These are phyloP conservation scores for Arizona elegans DNA, from an alignment of 2,113 vertebrate genomes.

Conservation along the genomic window DNA sequence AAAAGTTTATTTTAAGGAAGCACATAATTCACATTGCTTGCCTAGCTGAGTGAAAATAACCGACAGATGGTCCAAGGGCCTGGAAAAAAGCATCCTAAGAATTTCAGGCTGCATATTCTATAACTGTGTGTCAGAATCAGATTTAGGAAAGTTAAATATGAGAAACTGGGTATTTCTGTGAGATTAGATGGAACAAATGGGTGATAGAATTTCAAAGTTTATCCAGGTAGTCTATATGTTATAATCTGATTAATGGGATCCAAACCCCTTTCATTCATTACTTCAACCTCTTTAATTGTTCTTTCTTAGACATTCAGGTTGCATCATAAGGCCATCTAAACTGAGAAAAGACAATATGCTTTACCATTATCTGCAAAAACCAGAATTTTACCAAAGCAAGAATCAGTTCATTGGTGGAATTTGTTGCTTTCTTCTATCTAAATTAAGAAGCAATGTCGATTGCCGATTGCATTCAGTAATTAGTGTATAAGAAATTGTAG, in stretches of 20 bases:
- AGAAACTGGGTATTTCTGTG: neutral
- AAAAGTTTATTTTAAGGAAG: neutral
- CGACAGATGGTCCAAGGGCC: neutral
- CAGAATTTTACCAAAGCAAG: neutral
- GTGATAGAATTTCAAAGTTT: neutral
- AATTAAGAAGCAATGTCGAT: neutral
- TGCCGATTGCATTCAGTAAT: neutral
- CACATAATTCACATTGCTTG: neutral
- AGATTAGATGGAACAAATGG: neutral
- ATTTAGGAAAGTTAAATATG: neutral
- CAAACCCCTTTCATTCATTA: neutral
- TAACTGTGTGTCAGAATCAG: neutral
- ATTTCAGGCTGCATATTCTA: neutral
- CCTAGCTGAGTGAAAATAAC: constrained; percentile 23
- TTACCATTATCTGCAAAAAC: neutral
- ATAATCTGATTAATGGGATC: neutral
- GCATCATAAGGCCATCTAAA: neutral
- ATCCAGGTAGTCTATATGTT: neutral
- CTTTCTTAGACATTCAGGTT: neutral
- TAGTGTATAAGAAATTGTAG: neutral
- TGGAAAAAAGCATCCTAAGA: constrained; percentile 18
- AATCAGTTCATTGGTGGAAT: neutral
- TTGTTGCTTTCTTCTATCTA: neutral
- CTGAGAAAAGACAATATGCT: neutral
- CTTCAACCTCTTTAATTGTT: neutral